phyloP scores from a whole-genome alignment of 2,888 invertebrate species.

The Metellina segmentata region DNA sequence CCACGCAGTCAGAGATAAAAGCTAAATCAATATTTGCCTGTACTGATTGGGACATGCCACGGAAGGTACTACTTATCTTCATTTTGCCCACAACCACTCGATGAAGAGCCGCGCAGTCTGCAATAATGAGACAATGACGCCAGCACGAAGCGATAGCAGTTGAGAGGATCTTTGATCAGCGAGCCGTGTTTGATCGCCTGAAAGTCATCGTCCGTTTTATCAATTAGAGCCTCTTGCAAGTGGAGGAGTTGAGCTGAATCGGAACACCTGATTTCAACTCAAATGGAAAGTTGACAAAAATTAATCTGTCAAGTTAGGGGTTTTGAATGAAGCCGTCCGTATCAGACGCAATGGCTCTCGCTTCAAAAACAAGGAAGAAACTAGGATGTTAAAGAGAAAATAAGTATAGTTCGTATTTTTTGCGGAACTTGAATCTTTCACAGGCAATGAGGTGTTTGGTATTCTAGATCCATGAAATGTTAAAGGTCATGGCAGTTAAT shows the following conservation, averaged over 20 bases:
- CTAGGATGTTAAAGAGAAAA: too few species aligned
- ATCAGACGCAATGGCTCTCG: too few species aligned
- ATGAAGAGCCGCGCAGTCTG: constrained; percentile 42
- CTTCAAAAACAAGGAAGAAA: too few species aligned
- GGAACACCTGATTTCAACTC: not conserved
- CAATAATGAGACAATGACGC: not conserved
- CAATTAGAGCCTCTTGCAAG: not conserved
- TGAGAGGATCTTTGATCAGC: not conserved
- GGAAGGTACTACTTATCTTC: not conserved
- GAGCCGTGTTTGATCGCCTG: not conserved
- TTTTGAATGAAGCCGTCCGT: not conserved
- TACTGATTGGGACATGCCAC: constrained; percentile 24
- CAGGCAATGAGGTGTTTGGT: too few species aligned
- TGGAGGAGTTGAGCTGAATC: not conserved
- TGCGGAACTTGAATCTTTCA: too few species aligned
- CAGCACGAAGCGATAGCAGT: not conserved
- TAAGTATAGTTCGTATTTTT: too few species aligned
- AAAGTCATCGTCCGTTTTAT: not conserved
- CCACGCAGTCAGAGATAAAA: constrained; percentile 38
- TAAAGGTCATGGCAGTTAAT: too few species aligned
- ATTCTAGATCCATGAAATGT: too few species aligned
- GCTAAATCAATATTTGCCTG: constrained; percentile 39
- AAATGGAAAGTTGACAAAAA: not conserved
- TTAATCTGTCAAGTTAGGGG: not conserved
- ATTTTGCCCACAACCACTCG: constrained; percentile 15